Conservation (phyloP, 2,888 invertebrate genomes). For the Bimastos eiseni region DNA sequence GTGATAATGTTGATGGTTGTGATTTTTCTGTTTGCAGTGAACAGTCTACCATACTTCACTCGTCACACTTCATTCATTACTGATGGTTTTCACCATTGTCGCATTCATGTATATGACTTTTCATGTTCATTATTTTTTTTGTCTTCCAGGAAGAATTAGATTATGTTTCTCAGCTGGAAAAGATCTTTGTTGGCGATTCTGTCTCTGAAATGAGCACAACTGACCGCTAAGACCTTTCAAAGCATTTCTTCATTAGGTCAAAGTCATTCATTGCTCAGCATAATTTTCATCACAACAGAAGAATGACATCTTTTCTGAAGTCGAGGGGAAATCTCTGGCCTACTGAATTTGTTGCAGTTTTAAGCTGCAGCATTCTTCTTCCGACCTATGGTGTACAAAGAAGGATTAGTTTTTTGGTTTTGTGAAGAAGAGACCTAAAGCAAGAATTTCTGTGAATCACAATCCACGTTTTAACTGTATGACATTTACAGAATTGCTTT, state of each 20-base stretch:
- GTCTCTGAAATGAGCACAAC: neutral
- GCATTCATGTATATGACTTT: neutral
- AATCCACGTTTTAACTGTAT: neutral
- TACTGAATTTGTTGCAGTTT: conserved; percentile 10
- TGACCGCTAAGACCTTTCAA: neutral
- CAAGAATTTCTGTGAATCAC: neutral
- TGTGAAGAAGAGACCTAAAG: neutral
- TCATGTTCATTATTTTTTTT: neutral
- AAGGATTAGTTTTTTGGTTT: neutral
- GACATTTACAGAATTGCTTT: neutral
- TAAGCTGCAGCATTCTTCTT: neutral
- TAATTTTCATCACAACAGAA: neutral
- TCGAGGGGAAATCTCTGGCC: neutral
- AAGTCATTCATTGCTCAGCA: neutral
- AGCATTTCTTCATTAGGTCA: neutral
- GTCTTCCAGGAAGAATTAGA: neutral
- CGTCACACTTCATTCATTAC: neutral
- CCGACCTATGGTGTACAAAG: neutral
- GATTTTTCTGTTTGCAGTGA: neutral
- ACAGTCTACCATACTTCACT: neutral
- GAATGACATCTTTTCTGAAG: neutral
- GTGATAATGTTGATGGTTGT: neutral
- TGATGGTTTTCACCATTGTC: no score
- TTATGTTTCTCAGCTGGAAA: neutral
- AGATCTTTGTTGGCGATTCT: neutral